These are phyloP conservation scores for Tragelaphus buxtoni DNA, from an alignment of 2,113 vertebrate species.

Conservation along the genomic window DNA sequence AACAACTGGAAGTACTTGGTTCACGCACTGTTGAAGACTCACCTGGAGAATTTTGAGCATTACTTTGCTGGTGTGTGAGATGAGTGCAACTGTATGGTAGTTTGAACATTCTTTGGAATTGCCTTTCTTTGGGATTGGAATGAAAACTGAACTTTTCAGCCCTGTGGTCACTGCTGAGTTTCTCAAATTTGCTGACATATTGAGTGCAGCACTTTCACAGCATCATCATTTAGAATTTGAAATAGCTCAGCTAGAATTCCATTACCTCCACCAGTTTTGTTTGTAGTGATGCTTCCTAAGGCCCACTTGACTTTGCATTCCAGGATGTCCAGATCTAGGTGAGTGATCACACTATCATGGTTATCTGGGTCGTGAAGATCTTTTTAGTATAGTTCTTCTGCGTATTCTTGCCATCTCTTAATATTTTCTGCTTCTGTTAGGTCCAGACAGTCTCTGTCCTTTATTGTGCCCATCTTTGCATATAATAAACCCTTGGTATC, in stretches of 20 bases:
- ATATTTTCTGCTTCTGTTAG: background rate
- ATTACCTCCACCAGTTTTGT: background rate
- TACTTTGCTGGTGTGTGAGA: background rate
- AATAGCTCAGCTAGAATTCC: background rate
- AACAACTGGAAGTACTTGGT: background rate
- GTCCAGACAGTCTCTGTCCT: background rate
- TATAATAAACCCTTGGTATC: background rate
- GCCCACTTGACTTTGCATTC: background rate
- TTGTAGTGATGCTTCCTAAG: background rate
- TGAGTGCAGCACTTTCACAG: background rate
- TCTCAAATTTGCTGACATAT: background rate
- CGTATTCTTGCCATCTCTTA: background rate
- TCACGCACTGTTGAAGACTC: rapidly evolving
- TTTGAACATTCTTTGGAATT: background rate
- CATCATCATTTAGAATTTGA: background rate
- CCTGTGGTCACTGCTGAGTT: background rate
- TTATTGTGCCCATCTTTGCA: background rate
- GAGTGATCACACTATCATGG: background rate
- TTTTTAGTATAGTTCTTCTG: background rate
- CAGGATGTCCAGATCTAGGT: background rate
- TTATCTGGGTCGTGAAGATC: background rate
- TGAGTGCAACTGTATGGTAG: background rate
- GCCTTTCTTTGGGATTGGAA: background rate
- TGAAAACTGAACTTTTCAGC: background rate
- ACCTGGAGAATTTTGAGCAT: background rate